Percentiles rank a stretch among this genome's conserved stretches.
Conservation (phyloP, 2,888 invertebrate genomes). For the Trisateles emortualis region DNA sequence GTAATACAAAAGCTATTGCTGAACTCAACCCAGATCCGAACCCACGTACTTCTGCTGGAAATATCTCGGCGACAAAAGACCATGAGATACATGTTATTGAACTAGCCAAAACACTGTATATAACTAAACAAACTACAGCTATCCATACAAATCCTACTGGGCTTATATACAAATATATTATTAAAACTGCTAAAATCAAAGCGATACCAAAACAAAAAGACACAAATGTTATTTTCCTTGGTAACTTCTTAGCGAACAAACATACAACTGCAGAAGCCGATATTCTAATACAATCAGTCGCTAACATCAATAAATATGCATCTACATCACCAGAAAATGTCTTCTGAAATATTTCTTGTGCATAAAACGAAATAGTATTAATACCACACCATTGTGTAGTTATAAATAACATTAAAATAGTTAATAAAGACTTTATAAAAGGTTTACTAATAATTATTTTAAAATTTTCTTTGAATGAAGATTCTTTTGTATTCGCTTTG, state of each 20-base stretch:
- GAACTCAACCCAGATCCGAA: constrained; percentile 62
- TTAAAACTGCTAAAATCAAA: constrained; percentile 45
- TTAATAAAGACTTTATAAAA: constrained; percentile 51
- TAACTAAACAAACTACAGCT: constrained; percentile 50
- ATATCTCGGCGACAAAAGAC: constrained; percentile 66
- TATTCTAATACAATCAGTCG: constrained; percentile 57
- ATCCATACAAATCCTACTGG: constrained; percentile 52
- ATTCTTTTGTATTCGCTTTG: constrained; percentile 36
- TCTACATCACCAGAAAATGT: constrained; percentile 59
- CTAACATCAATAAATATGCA: constrained; percentile 58
- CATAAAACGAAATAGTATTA: constrained; percentile 63
- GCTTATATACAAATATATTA: constrained; percentile 49
- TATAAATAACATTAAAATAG: constrained; percentile 48
- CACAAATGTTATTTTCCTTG: constrained; percentile 54
- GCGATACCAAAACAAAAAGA: constrained; percentile 47
- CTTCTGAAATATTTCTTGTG: constrained; percentile 56
- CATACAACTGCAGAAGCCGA: constrained; percentile 42
- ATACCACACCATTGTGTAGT: constrained; percentile 61
- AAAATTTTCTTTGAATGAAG: constrained; percentile 42
- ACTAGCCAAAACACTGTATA: constrained; percentile 55
- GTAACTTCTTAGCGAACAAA: constrained; percentile 51
- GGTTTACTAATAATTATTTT: constrained; percentile 52
- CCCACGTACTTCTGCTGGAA: constrained; percentile 61
- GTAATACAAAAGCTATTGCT: constrained; percentile 53
- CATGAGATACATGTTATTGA: constrained; percentile 55